phyloP scores from a whole-genome alignment of 2,113 vertebrate species.

The Mungos mungo region DNA sequence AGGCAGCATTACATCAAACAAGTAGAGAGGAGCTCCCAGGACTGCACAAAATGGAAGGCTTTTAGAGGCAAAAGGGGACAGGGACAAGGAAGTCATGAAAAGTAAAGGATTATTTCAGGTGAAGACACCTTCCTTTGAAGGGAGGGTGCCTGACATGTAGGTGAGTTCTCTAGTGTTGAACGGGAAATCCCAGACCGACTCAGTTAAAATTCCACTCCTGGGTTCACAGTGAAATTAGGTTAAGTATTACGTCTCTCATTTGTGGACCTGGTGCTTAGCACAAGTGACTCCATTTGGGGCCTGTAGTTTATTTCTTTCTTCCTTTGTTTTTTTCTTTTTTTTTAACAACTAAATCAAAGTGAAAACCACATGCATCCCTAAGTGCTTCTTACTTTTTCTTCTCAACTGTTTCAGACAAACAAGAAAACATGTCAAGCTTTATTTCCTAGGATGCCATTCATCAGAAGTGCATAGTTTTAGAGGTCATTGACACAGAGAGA shows the following conservation, averaged over 20 bases:
- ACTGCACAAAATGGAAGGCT: background rate
- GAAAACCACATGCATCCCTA: background rate
- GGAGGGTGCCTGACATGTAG: background rate
- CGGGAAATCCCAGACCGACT: background rate
- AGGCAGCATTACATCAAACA: background rate
- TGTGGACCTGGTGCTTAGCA: background rate
- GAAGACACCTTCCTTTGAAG: background rate
- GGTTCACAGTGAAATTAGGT: background rate
- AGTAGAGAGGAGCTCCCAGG: background rate
- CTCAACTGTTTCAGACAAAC: slow-evolving; percentile 54
- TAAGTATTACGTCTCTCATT: background rate
- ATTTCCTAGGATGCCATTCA: slow-evolving; percentile 14
- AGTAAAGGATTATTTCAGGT: background rate
- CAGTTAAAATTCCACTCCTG: background rate
- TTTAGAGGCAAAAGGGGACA: background rate
- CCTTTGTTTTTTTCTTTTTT: background rate
- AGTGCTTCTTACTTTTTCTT: slow-evolving; percentile 33
- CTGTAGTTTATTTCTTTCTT: fast-evolving
- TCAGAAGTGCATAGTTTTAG: slow-evolving; percentile 1
- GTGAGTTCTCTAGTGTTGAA: background rate
- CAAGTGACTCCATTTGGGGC: background rate
- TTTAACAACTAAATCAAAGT: background rate
- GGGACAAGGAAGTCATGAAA: background rate
- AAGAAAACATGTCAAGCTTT: slow-evolving; percentile 40
- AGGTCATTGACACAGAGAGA: slow-evolving; percentile 36